These are phyloP conservation scores for Helleia helle DNA, from an alignment of 2,888 invertebrate genomes.

Conservation along the genomic window DNA sequence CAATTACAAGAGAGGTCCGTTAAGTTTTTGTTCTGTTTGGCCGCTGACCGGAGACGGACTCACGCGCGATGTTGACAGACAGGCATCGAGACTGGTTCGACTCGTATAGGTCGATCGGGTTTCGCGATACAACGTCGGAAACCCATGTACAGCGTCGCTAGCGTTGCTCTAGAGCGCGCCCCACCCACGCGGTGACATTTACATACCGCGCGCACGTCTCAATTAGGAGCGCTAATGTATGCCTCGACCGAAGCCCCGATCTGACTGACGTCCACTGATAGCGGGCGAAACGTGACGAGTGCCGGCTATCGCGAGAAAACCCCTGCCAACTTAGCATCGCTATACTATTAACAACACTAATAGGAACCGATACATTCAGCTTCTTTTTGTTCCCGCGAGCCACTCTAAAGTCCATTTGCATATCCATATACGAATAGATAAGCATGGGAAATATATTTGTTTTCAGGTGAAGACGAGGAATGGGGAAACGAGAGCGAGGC, in stretches of 20 bases:
- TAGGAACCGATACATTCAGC: conserved; percentile 46
- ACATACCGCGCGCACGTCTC: conserved; percentile 72
- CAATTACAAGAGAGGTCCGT: conserved; percentile 69
- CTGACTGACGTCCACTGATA: conserved; percentile 68
- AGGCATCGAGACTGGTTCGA: conserved; percentile 35
- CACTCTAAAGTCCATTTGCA: conserved; percentile 31
- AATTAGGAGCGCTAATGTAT: conserved; percentile 74
- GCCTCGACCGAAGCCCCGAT: conserved; percentile 64
- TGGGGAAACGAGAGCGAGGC: conserved; percentile 77
- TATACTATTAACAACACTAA: conserved; percentile 62
- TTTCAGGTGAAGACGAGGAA: conserved; percentile 79
- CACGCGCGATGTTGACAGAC: conserved; percentile 60
- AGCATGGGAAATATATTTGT: conserved; percentile 24
- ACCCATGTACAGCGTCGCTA: conserved; percentile 41
- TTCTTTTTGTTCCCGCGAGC: conserved; percentile 32
- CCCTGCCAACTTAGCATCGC: conserved; percentile 50
- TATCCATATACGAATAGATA: conserved; percentile 18
- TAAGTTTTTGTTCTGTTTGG: conserved; percentile 70
- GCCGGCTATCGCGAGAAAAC: conserved; percentile 59
- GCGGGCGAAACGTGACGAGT: conserved; percentile 67
- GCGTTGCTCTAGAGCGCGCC: conserved; percentile 45
- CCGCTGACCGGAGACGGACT: conserved; percentile 40
- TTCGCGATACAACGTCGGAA: conserved; percentile 25
- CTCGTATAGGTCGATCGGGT: conserved; percentile 36
- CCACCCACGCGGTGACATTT: conserved; percentile 71